Evolutionary conservation across 2,113 vertebrate species (phyloP), one percentile per base, ranked within the genome.

Genomic region (Myotis yumanensis): DNA sequence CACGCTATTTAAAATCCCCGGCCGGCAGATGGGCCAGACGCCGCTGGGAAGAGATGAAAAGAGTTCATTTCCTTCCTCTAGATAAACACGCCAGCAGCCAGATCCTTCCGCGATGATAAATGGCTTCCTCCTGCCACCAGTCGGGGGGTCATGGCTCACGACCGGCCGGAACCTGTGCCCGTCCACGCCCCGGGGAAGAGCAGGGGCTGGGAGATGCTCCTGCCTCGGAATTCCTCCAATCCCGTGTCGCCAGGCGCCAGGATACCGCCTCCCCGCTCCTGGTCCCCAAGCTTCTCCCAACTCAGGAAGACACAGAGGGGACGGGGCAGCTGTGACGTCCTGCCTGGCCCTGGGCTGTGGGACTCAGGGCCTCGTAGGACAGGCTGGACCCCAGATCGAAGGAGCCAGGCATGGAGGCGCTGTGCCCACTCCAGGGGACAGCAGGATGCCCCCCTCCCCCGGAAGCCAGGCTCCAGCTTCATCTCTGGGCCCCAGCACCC

Each of bases 61-160:
- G 96, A 54, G 92, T 96, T 96, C 98, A 97, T 97, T 98, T 98
- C 98, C 98, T 98, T 97, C 97, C 97, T 96, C 96, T 97, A 76
- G 90, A 98, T 98, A 98, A 99, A 99, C 98, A 98, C 83, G 90
- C 95, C 91, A 73, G 97, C 93, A 93, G 98, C 98, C 98, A 98
- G 98, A 98, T 96, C 97, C 90, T 94, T 96, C 95, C 79, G 52
- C 62, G 92, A 97, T 98, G 98, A 98, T 95, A 96, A 98, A 98
- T 97, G 72, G 97, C 97, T 98, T 98, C 98, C 98, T 98, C 97
- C 97, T 88, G 96, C 98, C 97, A 96, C 95, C 90, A 64, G 93
- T 95, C 97, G 95, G 94, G 97, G 98, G 97, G 98, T 97, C 97
- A 95, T 87, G 93, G 96, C 97, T 97, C 96, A 89, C 68, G 77